A percentile compares a stretch with the other conserved stretches of the same genome.
Evolutionary conservation across 64 coral and sea anemone genomes (phyloP).

Genomic region (Pocillopora verrucosa): DNA sequence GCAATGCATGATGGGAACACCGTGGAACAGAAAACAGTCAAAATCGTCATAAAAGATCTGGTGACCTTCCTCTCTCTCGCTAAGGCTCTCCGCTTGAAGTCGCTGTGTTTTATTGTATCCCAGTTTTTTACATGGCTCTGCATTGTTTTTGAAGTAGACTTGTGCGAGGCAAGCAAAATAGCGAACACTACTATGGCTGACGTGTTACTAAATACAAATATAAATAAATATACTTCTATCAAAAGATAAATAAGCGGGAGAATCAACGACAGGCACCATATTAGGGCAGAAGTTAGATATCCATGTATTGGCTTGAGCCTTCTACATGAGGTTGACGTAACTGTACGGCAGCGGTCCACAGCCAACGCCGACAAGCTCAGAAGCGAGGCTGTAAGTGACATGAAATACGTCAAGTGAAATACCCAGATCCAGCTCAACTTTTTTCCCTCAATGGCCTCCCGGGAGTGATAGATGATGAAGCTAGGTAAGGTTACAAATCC

Average conservation of each 20-base stretch:
- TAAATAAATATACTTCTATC: conserved; percentile 27
- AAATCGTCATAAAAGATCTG: conserved; percentile 48
- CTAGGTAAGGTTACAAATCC: conserved; percentile 29
- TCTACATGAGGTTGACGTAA: conserved; percentile 23
- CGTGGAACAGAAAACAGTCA: conserved; percentile 24
- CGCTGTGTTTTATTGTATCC: neutral
- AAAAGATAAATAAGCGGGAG: conserved; percentile 36
- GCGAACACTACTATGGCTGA: conserved; percentile 24
- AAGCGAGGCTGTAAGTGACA: conserved; percentile 31
- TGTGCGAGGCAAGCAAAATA: conserved; percentile 39
- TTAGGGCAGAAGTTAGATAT: conserved; percentile 18
- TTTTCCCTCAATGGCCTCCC: conserved; percentile 3
- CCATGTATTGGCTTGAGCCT: conserved; percentile 15
- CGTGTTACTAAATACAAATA: conserved; percentile 57
- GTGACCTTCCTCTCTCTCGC: conserved; percentile 43
- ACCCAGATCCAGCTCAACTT: neutral
- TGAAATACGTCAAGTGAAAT: conserved; percentile 49
- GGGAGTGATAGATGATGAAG: conserved; percentile 26
- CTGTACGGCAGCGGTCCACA: conserved; percentile 39
- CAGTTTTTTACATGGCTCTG: conserved; percentile 16
- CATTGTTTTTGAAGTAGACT: conserved; percentile 44
- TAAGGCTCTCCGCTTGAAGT: neutral
- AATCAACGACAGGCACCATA: conserved; percentile 42
- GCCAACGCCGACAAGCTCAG: conserved; percentile 42
- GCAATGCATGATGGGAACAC: conserved; percentile 62